Conservation (phyloP, 1,140 invertebrate species). For the Drosophila persimilis region DNA sequence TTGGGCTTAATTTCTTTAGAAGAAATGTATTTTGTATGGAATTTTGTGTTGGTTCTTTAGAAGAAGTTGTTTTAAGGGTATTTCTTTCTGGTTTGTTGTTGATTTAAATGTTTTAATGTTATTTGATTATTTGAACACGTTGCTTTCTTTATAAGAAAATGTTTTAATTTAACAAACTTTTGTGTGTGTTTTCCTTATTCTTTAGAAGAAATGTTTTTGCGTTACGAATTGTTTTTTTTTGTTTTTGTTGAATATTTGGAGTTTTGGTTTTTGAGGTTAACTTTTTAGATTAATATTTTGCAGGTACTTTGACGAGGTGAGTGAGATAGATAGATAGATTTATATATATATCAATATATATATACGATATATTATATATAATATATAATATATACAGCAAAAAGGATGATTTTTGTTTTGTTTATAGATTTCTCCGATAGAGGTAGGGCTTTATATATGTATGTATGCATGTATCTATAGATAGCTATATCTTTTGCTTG, state of each 20-base stretch:
- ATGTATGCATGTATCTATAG: not conserved
- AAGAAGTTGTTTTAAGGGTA: constrained; percentile 31
- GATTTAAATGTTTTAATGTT: not conserved
- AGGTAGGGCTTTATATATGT: constrained; percentile 44
- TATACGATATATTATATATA: constrained; percentile 10
- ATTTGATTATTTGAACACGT: constrained; percentile 9
- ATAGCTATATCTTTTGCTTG: constrained; percentile 38
- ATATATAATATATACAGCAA: constrained; percentile 41
- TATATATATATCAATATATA: constrained; percentile 37
- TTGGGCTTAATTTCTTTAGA: constrained; percentile 32
- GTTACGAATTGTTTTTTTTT: constrained; percentile 5
- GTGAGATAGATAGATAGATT: constrained; percentile 52
- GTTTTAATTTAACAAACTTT: constrained; percentile 15
- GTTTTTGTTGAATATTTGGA: not conserved
- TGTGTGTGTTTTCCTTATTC: constrained; percentile 13
- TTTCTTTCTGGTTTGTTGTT: constrained; percentile 1
- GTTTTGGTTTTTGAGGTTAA: constrained; percentile 23
- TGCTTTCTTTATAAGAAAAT: constrained; percentile 34
- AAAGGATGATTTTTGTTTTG: constrained; percentile 45
- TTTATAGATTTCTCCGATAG: constrained; percentile 44
- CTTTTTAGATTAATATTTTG: constrained; percentile 42
- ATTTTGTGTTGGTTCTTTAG: constrained; percentile 19
- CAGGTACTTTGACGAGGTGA: constrained; percentile 77
- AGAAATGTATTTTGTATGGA: constrained; percentile 31
- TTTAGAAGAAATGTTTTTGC: constrained; percentile 34